Conservation (phyloP, 2,797 vertebrate genomes). For the Hoplostethus atlanticus region DNA sequence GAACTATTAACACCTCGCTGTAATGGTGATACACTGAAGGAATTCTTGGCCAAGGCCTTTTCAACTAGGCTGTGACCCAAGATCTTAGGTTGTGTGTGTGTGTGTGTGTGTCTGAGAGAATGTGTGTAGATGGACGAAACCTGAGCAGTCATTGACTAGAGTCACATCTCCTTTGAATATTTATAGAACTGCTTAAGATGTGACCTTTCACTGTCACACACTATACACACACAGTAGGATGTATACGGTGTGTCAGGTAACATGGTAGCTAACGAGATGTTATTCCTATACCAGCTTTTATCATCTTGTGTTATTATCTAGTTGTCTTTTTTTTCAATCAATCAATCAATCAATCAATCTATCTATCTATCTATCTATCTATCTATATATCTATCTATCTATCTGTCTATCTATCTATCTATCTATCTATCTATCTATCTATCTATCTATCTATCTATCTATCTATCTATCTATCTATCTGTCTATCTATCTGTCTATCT, state of each 20-base stretch:
- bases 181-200: slow-evolving; percentile 72
- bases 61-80: slow-evolving; percentile 39
- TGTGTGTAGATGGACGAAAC: slow-evolving; percentile 50
- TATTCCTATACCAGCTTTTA: too few relatives aligned
- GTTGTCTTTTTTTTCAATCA: too few relatives aligned
- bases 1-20: slow-evolving; percentile 71
- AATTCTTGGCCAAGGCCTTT: slow-evolving; percentile 50
- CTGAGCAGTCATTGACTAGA: slow-evolving; percentile 54
- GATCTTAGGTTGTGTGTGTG: slow-evolving; percentile 34
- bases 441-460: background rate
- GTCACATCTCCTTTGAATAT: slow-evolving; percentile 71
- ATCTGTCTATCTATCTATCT: background rate
- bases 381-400: background rate
- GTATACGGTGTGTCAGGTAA: too few relatives aligned
- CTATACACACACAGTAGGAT: background rate
- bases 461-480: background rate
- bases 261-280: too few relatives aligned
- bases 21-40: slow-evolving; percentile 61
- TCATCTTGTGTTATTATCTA: too few relatives aligned
- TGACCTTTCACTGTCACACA: slow-evolving; percentile 60
- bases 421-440: too few relatives aligned
- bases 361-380: too few relatives aligned
- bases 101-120: slow-evolving; percentile 2
- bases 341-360: too few relatives aligned
- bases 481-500: too few relatives aligned